Base-by-base conservation (phyloP, 2,113 vertebrate species). In the Pyxicephalus adspersus region DNA sequence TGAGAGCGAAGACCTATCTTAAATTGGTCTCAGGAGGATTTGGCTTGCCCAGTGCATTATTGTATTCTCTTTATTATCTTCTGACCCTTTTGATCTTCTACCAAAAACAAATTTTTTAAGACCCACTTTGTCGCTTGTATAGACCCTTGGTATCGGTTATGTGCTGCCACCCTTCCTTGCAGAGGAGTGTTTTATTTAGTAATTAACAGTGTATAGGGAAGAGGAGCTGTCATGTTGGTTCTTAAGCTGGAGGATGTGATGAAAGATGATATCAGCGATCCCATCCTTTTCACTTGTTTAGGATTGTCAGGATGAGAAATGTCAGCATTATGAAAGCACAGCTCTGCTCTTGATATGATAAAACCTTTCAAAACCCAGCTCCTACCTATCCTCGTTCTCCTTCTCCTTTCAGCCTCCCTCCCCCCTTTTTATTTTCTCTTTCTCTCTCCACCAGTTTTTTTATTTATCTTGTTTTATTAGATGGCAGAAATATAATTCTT, bases 231-330 rank as follows among this genome's bases (percentile, higher is more conserved):
- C 93, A 94, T 94, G 94, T 94, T 92, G 91, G 92, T 96, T 96
- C 94, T 92, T 91, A 92, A 95, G 94, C 92, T 93, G 91, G 92
- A 89, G 94, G 95, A 95, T 94, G 94, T 95, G 94, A 94, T 93
- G 93, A 95, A 96, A 96, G 95, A 97, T 96, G 95, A 96, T 96
- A 96, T 95, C 95, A 95, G 91, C 93, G 94, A 96, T 96, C 95
- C 96, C 96, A 97, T 97, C 95, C 96, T 95, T 96, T 94, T 94
- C 94, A 96, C 95, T 97, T 96, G 96, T 98, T 98, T 97, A 95
- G 95, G 95, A 95, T 96, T 97, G 95, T 98, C 96, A 97, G 95
- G 94, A 98, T 97, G 95, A 98, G 96, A 96, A 97, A 97, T 97
- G 96, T 96, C 95, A 96, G 95, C 95, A 96, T 97, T 96, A 97